Evolutionary conservation across 2,888 invertebrate genomes (phyloP), one percentile per base, ranked within the genome.

Genomic region (Plusia festucae): DNA sequence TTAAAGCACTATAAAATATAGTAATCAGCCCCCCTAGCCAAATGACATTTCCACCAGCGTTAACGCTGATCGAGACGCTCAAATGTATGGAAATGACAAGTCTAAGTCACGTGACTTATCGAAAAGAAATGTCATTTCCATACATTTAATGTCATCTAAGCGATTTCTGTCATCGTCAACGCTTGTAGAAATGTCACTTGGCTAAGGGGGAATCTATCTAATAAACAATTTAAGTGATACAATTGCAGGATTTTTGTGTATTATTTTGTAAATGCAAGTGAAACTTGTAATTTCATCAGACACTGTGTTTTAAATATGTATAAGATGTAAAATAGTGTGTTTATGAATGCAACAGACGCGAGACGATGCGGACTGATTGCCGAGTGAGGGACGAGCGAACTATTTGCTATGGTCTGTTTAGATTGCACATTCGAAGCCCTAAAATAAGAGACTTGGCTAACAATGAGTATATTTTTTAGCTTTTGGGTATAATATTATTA

Each of bases 321-420:
- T 67, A 76, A 67, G 59, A 18, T 65, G 60, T 80, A 80, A 73
- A 78, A 71, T 60, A 34, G 34, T 27, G 59, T 73, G 60, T 65
- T 60, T 65, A 80, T 68, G 62, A 77, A 69, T 63, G 53, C 62
- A 66, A 9, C 44, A 8, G 49, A 55, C 59, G 44, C 53, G 61
- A 34, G 54, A 70, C 68, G 58, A 65, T 56, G 74, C 66, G 54
- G 63, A 71, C 68, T 74, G 73, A 67, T 68, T 63, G 59, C 52
- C 46, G 51, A 72, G 78, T 71, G 68, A 75, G 69, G 78, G 85
- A 79, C 85, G 67, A 59, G 9, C 56, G 13, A 69, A 71, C 66
- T 68, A 67, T 71, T 73, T 75, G 70, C 75, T 78, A 78, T 66
- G 83, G 81, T 76, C 78, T 76, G 71, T 79, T 79, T 70, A 77